Conservation (phyloP, 2,888 invertebrate genomes). For the Thelaira solivaga region DNA sequence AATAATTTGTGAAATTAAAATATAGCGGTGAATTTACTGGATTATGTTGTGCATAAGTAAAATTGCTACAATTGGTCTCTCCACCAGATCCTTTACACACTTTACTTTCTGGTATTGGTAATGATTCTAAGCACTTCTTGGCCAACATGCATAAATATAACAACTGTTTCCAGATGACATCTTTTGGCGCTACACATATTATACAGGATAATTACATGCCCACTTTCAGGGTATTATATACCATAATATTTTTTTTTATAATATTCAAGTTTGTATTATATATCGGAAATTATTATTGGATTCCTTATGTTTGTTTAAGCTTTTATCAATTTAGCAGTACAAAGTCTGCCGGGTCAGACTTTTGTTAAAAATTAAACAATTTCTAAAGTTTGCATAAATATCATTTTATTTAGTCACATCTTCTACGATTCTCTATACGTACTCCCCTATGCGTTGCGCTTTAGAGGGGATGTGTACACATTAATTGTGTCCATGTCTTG, state of each 20-base stretch:
- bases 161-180: slow-evolving; percentile 32
- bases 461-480: too few species aligned
- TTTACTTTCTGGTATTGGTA: too few species aligned
- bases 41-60: slow-evolving; percentile 46
- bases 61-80: slow-evolving; percentile 35
- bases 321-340: too few species aligned
- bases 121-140: slow-evolving; percentile 46
- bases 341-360: too few species aligned
- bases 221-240: neutral
- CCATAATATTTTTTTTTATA: neutral
- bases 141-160: slow-evolving; percentile 37
- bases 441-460: too few species aligned
- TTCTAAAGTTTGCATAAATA: too few species aligned
- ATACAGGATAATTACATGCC: slow-evolving; percentile 15
- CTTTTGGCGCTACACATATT: slow-evolving; percentile 32
- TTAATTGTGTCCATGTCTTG: too few species aligned
- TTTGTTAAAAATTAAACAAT: too few species aligned
- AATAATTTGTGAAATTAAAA: slow-evolving; percentile 54
- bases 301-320: too few species aligned
- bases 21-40: slow-evolving; percentile 34
- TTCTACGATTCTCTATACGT: too few species aligned
- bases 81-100: too few species aligned
- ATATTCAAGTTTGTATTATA: neutral
- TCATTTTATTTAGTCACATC: too few species aligned
- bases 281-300: neutral